Conservation (phyloP, 2,797 vertebrate genomes). For the Borostomias antarcticus region DNA sequence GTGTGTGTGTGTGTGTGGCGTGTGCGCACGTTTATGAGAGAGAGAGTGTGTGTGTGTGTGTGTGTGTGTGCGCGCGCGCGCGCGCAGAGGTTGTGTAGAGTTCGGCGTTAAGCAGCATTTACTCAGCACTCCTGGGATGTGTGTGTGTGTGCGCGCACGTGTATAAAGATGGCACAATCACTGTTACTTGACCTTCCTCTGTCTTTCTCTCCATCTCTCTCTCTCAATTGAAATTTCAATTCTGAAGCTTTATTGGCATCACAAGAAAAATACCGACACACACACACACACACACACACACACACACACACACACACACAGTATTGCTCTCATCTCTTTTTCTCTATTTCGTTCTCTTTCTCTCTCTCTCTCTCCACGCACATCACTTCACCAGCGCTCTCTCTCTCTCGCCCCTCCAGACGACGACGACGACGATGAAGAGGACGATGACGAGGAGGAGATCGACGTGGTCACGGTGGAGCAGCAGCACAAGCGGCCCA, state of each 20-base stretch:
- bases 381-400: neutral
- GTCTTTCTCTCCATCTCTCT: neutral
- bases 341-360: neutral
- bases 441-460: slow-evolving; percentile 82
- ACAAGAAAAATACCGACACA: too few relatives aligned
- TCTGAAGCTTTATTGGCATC: too few relatives aligned
- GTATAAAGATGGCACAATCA: neutral
- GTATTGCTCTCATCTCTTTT: too few relatives aligned
- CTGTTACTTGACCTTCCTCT: neutral
- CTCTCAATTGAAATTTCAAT: too few relatives aligned
- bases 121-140: slow-evolving; percentile 16
- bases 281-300: neutral
- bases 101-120: slow-evolving; percentile 27
- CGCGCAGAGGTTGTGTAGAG: slow-evolving; percentile 12
- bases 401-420: slow-evolving; percentile 41
- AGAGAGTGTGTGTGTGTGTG: neutral
- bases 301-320: neutral
- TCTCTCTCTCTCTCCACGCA: neutral
- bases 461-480: slow-evolving; percentile 92
- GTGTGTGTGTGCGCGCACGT: neutral
- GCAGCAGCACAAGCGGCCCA: slow-evolving; percentile 81
- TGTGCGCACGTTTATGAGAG: neutral
- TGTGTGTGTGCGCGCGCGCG: slow-evolving; percentile 13
- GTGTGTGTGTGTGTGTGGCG: neutral
- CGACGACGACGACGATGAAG: slow-evolving; percentile 38